A percentile compares a stretch with the other conserved stretches of the same genome.
Conservation (phyloP, 1,140 invertebrate genomes). For the Spodoptera litura region DNA sequence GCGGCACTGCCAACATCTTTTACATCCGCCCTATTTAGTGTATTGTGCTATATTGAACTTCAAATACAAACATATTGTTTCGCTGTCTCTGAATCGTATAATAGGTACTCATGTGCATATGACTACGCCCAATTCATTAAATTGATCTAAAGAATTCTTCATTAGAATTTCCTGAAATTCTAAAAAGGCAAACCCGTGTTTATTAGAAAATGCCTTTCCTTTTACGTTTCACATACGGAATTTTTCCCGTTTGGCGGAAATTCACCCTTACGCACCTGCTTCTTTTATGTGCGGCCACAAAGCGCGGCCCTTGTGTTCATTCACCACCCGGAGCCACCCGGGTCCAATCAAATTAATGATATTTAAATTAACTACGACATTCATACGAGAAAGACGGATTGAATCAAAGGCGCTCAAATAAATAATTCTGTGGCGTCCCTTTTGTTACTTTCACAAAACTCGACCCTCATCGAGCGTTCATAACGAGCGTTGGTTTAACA, state of each 20-base stretch:
- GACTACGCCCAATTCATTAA: background rate
- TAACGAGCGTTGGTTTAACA: slow-evolving; percentile 61
- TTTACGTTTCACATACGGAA: slow-evolving; percentile 59
- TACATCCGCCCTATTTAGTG: slow-evolving; percentile 8
- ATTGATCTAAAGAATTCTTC: slow-evolving; percentile 23
- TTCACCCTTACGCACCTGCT: slow-evolving; percentile 62
- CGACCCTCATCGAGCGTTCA: slow-evolving; percentile 54
- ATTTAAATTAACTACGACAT: slow-evolving; percentile 56
- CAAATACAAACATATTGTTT: background rate
- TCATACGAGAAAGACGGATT: slow-evolving; percentile 37
- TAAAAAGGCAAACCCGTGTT: slow-evolving; percentile 52
- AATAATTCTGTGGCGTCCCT: slow-evolving; percentile 55
- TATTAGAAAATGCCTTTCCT: slow-evolving; percentile 62
- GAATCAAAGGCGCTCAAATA: slow-evolving; percentile 41
- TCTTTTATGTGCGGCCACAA: slow-evolving; percentile 60
- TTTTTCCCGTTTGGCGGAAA: slow-evolving; percentile 59
- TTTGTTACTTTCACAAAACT: slow-evolving; percentile 61
- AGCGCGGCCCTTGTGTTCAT: slow-evolving; percentile 53
- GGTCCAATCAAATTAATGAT: slow-evolving; percentile 57
- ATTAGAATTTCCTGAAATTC: slow-evolving; percentile 43
- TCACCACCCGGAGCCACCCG: slow-evolving; percentile 34
- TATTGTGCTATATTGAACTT: background rate
- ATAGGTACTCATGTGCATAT: background rate
- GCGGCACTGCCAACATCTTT: slow-evolving; percentile 22
- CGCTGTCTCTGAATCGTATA: too few relatives aligned